Base-by-base conservation (phyloP, 2,888 invertebrate species). In the Andrena trimmerana region DNA sequence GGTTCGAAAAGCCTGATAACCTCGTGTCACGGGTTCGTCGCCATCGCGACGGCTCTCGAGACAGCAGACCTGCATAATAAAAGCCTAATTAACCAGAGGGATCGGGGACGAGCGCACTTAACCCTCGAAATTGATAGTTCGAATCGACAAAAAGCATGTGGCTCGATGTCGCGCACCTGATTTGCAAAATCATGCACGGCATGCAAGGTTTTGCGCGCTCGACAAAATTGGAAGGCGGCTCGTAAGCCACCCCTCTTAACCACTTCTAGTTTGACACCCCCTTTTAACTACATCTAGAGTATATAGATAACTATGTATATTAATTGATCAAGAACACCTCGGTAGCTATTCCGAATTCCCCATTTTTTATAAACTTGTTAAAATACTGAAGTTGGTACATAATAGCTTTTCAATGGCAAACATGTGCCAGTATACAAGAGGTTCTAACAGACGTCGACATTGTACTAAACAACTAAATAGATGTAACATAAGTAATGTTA, bases 51-150 rank as follows among this genome's bases (percentile, higher is more conserved):
- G 48, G 24, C 76, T 82, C 79, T 85, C 72, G 77, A 80, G 70
- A 29, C 42, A 13, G 68, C 81, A 80, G 88, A 84, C 86, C 84
- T 82, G 89, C 90, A 91, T 91, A 91, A 89, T 89, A 87, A 88
- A 84, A 86, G 83, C 81, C 84, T 88, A 87, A 88, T 89, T 89
- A 89, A 86, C 86, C 80, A 76, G 86, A 83, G 83, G 86, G 84
- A 87, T 89, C 88, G 83, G 20, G 54, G 81, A 86, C 78, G 84
- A 88, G 81, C 77, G 81, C 83, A 72, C 84, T 87, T 84, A 84
- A 81, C 88, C 74, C 57, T 67, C 70, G 60, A 74, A 85, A 91
- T 86, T 88, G 86, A 90, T 91, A 89, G 89, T 84, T 89, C 78
- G 83, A 80, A 62, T 74, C 52, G 24, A 66, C 86, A 89, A 90